Evolutionary conservation across 2,888 invertebrate genomes (phyloP), one percentile per base, ranked within the genome.

Genomic region (Kryphioiulus occultus): DNA sequence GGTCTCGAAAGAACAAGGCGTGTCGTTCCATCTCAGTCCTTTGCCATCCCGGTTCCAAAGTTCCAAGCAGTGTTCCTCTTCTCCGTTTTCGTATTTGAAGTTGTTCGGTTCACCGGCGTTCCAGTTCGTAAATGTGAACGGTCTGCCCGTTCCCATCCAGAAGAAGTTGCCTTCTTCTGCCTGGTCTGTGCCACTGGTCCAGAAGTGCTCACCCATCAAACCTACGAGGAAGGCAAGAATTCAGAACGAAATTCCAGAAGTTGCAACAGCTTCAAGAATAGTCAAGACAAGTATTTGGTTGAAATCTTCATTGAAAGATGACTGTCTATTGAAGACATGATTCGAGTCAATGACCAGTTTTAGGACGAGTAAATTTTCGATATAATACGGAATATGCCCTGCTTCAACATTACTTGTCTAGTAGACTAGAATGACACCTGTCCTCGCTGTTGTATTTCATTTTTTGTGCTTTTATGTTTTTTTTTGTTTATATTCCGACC

Each of bases 31-130:
- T 91, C 96, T 97, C 19, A 97, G 93, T 0, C 97, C 97, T 91
- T 97, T 97, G 89, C 96, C 97, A 91, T 97, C 97, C 89, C 97
- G 94, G 92, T 97, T 96, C 97, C 97, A 97, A 32, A 97, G 93
- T 91, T 97, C 97, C 89, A 97, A 91, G 90, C 97, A 97, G 92
- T 97, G 97, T 91, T 97, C 97, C 92, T 97, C 97, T 92, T 97
- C 97, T 9, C 97, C 97, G 91, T 97, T 97, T 92, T 97, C 97
- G 92, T 96, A 96, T 90, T 96, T 89, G 94, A 97, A 97, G 93
- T 97, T 97, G 92, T 97, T 97, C 0, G 97, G 97, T 91, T 97
- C 97, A 0, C 97, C 97, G 0, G 97, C 96, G 93, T 97, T 97
- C 97, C 97, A 97, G 92, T 97, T 97, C 90, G 96, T 96, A 90